These are phyloP conservation scores for rabbit (Oryctolagus cuniculus) DNA, from an alignment of 2,113 vertebrate species.

Conservation along the genomic window DNA sequence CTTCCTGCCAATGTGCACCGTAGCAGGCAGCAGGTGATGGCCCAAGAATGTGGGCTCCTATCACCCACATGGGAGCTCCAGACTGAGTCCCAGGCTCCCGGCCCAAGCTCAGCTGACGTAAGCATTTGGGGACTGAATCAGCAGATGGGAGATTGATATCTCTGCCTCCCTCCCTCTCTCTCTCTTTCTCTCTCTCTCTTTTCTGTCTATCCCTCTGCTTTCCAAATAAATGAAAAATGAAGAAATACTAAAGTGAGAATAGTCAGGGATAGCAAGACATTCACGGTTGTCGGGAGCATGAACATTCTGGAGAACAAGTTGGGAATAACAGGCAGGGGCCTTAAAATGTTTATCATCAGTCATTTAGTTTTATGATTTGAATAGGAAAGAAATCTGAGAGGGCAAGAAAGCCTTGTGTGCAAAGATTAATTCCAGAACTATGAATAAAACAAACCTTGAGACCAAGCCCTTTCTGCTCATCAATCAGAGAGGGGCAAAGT, in stretches of 20 bases:
- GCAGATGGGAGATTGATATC: too few species aligned
- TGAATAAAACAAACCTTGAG: not conserved
- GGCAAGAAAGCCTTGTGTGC: not conserved
- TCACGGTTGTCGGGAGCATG: not conserved
- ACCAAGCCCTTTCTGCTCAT: not conserved
- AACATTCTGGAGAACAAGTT: not conserved
- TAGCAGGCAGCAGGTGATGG: too few species aligned
- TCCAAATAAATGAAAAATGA: too few species aligned
- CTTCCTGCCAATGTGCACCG: too few species aligned
- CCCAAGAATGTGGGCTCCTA: too few species aligned
- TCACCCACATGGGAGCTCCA: too few species aligned
- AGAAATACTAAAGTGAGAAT: not conserved
- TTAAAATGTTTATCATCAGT: not conserved
- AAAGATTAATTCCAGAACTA: not conserved
- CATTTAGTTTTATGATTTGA: not conserved
- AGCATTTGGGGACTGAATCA: too few species aligned
- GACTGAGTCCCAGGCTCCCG: too few species aligned
- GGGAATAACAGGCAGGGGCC: not conserved
- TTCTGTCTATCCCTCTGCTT: too few species aligned
- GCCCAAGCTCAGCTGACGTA: too few species aligned
- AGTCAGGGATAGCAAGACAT: not conserved
- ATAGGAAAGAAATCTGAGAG: conserved; percentile 15
- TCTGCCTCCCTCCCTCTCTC: too few species aligned
- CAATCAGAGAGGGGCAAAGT: not conserved
- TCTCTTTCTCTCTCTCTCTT: too few species aligned